Evolutionary conservation across 1,140 invertebrate genomes (phyloP), one percentile per base, ranked within the genome.

Genomic region (Amphibalanus amphitrite): DNA sequence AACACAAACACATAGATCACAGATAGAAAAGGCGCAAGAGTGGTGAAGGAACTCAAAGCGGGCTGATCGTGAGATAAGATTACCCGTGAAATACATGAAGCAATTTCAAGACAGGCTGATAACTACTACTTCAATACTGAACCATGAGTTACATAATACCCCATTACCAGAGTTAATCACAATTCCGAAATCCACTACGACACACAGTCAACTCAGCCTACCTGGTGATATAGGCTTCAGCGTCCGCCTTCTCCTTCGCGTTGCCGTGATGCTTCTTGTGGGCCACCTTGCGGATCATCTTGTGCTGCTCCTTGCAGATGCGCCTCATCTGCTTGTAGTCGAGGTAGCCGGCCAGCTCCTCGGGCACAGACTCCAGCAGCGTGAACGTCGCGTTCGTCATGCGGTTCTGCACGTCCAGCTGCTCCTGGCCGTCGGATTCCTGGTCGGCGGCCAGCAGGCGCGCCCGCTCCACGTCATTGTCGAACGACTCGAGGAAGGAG

Each of bases 401-500:
- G 40, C 10, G 33, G 13, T 59, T 23, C 70, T 72, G 67, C 71
- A 69, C 67, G 28, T 72, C 71, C 23, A 74, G 30, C 68, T 74
- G 70, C 26, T 71, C 59, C 47, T 47, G 73, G 71, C 59, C 71
- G n/a, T 28, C 69, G 47, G 47, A n/a, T 69, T 65, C 38, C 38
- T 38, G 72, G 26, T 72, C 74, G 20, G n/a, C 29, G 15, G 69
- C 29, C 33, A 68, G 64, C 23, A 47, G 33, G 0, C 73, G 73
- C 25, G 83, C 81, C 69, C 79, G 72, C 76, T 81, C 81, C 69
- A 85, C 77, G 78, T 86, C 85, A 74, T 80, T 79, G 73, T 82
- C 78, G 76, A 87, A 82, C 67, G 78, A 81, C 75, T 79, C 79
- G 69, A 85, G 75, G 78, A 88, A 88, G 71, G 84, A 80, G 74